Base-by-base conservation (phyloP, 2,888 invertebrate species). In the Drosophila fulvimacula region DNA sequence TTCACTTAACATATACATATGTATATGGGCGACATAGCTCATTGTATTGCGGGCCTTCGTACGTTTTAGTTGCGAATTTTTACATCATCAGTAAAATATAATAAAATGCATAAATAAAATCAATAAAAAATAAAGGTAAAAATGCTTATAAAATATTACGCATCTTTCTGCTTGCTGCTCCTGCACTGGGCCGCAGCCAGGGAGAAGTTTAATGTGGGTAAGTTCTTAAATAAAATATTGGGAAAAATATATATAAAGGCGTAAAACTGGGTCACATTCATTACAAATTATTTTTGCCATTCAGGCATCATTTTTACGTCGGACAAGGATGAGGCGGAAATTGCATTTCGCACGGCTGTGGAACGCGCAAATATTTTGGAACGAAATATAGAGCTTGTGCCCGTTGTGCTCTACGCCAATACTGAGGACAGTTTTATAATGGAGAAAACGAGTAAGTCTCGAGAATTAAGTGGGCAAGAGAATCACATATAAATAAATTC, bases 331-430 rank as follows among this genome's bases (percentile, higher is more conserved):
- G 93, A 94, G 66, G 93, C 93, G 59, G 94, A 95, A 84, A 93
- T 94, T n/a, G 95, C 94, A 38, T 94, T 95, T 88, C 92, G 91
- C 49, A 93, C 93, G 39, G 94, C 95, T 3, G 91, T 94, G 30
- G 92, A 93, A 60, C 92, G 93, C 52, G 91, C 93, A 36, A 94
- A 94, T 83, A 91, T 92, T 55, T 76, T 91, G 69, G 92, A 92
- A 65, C 89, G 91, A 21, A 89, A 81, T 59, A 91, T 92, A 56
- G 90, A 90, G 51, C 76, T 93, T 5, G 76, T 82, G 15, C 90
- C 93, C 9, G 77, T 91, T 57, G 77, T 92, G 51, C 78, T 83
- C 67, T 91, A 92, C 71, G 91, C 90, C 52, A 78, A 86, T 41
- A 79, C 75, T 1, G 91, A 91, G 52, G 92, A 93, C 51, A 92